These are phyloP conservation scores for Pachypeltis micranthus DNA, from an alignment of 1,140 invertebrate species.

Conservation along the genomic window DNA sequence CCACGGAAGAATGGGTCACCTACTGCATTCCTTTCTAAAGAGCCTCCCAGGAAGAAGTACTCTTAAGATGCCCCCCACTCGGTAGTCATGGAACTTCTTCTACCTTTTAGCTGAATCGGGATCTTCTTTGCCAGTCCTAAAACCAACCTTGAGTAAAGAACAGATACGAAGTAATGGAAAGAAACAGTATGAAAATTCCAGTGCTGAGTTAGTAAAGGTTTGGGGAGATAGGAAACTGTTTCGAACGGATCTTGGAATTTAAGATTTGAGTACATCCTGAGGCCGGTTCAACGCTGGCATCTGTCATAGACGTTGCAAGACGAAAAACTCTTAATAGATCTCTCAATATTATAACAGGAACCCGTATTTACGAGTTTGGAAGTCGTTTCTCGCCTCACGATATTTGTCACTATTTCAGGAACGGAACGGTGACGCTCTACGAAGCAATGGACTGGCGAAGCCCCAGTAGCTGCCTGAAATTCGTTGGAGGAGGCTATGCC, in stretches of 20 bases:
- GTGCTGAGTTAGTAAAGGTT: too few species aligned
- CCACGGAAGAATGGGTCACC: too few species aligned
- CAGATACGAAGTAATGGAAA: too few species aligned
- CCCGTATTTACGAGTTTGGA: background rate
- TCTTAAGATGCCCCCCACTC: too few species aligned
- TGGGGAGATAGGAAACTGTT: background rate
- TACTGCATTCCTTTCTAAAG: too few species aligned
- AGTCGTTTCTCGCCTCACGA: background rate
- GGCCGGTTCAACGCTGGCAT: background rate
- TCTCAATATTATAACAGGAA: too few species aligned
- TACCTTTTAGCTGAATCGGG: too few species aligned
- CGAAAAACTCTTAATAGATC: too few species aligned
- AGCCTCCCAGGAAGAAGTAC: too few species aligned
- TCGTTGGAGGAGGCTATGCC: conserved; percentile 13
- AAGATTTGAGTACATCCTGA: background rate
- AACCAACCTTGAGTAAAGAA: too few species aligned
- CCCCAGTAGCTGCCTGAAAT: background rate
- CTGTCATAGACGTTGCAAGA: background rate
- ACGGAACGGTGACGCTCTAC: conserved; percentile 7
- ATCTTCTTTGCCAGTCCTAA: too few species aligned
- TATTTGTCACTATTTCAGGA: background rate
- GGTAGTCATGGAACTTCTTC: background rate
- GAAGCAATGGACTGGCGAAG: conserved; percentile 9
- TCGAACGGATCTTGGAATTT: background rate
- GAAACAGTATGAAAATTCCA: too few species aligned